A percentile compares a stretch with the other conserved stretches of the same genome.
These are phyloP conservation scores for Dasysyrphus albostriatus DNA, from an alignment of 2,888 invertebrate species.

Conservation along the genomic window DNA sequence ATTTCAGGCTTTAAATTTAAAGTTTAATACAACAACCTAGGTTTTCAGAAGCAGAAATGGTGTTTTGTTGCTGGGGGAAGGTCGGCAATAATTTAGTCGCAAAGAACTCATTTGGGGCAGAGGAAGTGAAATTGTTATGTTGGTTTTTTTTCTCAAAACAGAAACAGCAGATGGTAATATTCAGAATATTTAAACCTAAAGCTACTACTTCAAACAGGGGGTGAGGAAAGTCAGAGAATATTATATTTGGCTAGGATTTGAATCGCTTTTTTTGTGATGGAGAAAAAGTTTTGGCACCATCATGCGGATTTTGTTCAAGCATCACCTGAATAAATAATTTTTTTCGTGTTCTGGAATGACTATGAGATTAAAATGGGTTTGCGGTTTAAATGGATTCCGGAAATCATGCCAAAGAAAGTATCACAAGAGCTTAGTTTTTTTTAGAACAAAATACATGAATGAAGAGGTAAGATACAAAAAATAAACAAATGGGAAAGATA, in stretches of 20 bases:
- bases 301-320: conserved; percentile 50
- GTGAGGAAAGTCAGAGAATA: neutral
- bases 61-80: conserved; percentile 27
- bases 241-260: conserved; percentile 26
- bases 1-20: conserved; percentile 64
- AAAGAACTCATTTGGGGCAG: conserved; percentile 34
- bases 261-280: neutral
- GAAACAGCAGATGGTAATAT: conserved; percentile 63
- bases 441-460: neutral
- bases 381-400: conserved; percentile 30
- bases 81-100: conserved; percentile 51
- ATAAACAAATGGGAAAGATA: neutral
- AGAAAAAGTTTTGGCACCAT: conserved; percentile 57
- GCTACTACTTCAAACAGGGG: conserved; percentile 11
- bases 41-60: conserved; percentile 15
- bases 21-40: conserved; percentile 40
- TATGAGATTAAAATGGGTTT: conserved; percentile 35
- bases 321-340: conserved; percentile 64
- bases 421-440: conserved; percentile 12
- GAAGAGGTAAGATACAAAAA: neutral
- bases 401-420: conserved; percentile 27
- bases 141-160: conserved; percentile 25
- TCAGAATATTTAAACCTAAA: conserved; percentile 53
- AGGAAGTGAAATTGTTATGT: conserved; percentile 40
- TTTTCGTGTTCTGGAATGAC: neutral